phyloP scores from a whole-genome alignment of 2,888 invertebrate species.

The Celastrina argiolus region DNA sequence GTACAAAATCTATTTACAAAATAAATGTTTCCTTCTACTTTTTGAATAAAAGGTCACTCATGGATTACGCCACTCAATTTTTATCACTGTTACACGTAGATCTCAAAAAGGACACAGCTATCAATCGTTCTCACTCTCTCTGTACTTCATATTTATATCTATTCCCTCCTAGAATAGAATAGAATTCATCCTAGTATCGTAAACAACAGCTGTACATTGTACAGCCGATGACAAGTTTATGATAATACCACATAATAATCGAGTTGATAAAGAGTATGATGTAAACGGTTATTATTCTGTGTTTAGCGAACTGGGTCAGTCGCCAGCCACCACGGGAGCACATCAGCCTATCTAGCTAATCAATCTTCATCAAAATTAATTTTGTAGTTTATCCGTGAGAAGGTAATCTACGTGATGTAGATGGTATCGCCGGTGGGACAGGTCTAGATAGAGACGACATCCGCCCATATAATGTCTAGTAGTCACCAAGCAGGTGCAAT shows the following conservation, averaged over 20 bases:
- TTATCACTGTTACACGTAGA: too few relatives aligned
- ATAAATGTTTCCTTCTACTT: too few relatives aligned
- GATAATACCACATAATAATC: neutral
- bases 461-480: neutral
- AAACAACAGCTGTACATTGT: too few relatives aligned
- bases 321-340: neutral
- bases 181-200: too few relatives aligned
- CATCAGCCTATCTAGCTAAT: constrained; percentile 6
- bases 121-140: too few relatives aligned
- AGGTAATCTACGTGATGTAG: constrained; percentile 2
- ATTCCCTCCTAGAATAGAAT: too few relatives aligned
- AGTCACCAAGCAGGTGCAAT: too few relatives aligned
- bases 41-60: too few relatives aligned
- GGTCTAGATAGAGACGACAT: neutral
- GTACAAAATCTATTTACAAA: too few relatives aligned
- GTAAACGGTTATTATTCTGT: constrained; percentile 10
- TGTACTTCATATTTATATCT: too few relatives aligned
- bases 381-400: constrained; percentile 3
- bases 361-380: constrained; percentile 21
- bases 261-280: neutral
- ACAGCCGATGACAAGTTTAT: neutral
- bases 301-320: constrained; percentile 1
- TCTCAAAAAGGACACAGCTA: too few relatives aligned
- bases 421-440: neutral
- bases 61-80: too few relatives aligned